These are phyloP conservation scores for Trilocha varians DNA, from an alignment of 2,888 invertebrate genomes.

Conservation along the genomic window DNA sequence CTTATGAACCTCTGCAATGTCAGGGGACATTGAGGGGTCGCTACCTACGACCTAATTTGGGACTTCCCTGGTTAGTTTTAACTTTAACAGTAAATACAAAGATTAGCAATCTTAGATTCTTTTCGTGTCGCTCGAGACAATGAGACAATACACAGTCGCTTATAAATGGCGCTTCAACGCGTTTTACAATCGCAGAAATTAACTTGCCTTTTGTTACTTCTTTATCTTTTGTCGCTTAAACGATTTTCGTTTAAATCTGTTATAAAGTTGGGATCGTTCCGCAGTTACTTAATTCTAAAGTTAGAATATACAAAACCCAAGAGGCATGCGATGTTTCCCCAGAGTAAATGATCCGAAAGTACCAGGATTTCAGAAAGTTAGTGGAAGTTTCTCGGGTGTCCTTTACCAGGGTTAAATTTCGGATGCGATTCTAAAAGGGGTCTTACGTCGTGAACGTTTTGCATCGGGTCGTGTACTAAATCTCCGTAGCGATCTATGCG, in stretches of 20 bases:
- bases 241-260: slow-evolving; percentile 15
- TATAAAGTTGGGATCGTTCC: slow-evolving; percentile 8
- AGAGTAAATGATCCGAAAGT: slow-evolving; percentile 2
- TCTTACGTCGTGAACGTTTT: slow-evolving; percentile 75
- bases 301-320: background rate
- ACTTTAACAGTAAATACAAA: no score
- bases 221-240: slow-evolving; percentile 27
- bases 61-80: no score
- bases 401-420: slow-evolving; percentile 12
- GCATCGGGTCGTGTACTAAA: slow-evolving; percentile 62
- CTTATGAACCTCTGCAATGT: no score
- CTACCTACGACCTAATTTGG: no score
- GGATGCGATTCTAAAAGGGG: slow-evolving; percentile 7
- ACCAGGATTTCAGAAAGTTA: slow-evolving; percentile 29
- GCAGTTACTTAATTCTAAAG: slow-evolving; percentile 2
- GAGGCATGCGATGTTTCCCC: slow-evolving; percentile 1
- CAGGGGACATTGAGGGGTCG: no score
- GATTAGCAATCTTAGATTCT: no score
- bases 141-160: slow-evolving; percentile 18
- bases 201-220: slow-evolving; percentile 25
- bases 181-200: slow-evolving; percentile 33
- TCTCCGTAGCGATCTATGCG: slow-evolving; percentile 75
- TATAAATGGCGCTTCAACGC: slow-evolving; percentile 21
- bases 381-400: slow-evolving; percentile 14
- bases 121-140: slow-evolving; percentile 26